These are phyloP conservation scores for Myotis lucifugus DNA, from an alignment of 2,113 vertebrate genomes.

Conservation along the genomic window DNA sequence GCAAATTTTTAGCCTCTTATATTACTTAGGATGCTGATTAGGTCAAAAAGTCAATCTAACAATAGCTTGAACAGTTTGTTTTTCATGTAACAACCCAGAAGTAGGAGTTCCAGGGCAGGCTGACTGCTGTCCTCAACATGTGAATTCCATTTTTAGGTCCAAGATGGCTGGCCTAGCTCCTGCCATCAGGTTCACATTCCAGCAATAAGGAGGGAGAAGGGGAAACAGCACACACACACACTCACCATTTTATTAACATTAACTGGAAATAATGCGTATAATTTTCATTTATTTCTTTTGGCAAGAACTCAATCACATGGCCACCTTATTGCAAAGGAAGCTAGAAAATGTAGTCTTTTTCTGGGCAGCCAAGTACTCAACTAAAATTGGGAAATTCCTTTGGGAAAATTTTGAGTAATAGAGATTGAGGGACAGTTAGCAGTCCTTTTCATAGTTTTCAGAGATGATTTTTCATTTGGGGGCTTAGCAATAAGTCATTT, in stretches of 20 bases:
- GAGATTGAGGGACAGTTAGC: background rate
- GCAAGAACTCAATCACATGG: background rate
- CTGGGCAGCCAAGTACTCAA: background rate
- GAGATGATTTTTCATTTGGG: background rate
- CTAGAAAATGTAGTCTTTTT: slow-evolving; percentile 17
- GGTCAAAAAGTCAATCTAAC: background rate
- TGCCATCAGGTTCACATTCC: background rate
- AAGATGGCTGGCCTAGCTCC: background rate
- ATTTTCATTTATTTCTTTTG: background rate
- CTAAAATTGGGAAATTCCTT: background rate
- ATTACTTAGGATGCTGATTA: background rate
- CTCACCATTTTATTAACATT: background rate
- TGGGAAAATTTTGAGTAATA: background rate
- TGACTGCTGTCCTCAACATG: background rate
- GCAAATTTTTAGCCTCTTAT: background rate
- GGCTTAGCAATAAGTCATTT: background rate
- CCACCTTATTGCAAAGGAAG: background rate
- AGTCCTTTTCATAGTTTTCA: background rate
- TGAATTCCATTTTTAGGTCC: background rate
- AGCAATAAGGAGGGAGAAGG: background rate
- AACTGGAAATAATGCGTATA: background rate
- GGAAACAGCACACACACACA: background rate
- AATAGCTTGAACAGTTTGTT: background rate
- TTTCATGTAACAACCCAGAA: background rate
- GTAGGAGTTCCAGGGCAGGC: background rate